These are phyloP conservation scores for Heterocephalus glaber DNA, from an alignment of 2,113 vertebrate genomes.

Conservation along the genomic window DNA sequence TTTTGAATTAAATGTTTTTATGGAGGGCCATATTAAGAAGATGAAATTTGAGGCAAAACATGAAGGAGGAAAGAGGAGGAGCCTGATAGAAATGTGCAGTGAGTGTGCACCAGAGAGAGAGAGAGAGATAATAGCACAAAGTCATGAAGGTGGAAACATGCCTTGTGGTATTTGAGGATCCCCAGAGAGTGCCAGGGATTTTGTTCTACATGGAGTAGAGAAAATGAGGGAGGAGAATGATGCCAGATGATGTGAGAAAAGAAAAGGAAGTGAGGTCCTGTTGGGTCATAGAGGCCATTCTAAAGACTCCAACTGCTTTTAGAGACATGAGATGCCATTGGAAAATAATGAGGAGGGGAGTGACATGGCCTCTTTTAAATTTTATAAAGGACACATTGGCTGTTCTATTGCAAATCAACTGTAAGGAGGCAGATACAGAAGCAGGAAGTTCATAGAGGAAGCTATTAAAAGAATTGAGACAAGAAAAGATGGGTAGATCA, in stretches of 20 bases:
- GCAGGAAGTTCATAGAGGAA: background rate
- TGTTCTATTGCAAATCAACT: background rate
- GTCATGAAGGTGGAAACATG: background rate
- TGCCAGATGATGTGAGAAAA: background rate
- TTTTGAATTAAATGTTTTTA: conserved; percentile 24
- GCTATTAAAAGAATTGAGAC: background rate
- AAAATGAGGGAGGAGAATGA: background rate
- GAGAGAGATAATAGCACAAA: background rate
- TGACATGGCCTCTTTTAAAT: background rate
- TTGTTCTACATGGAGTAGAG: background rate
- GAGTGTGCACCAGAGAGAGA: background rate
- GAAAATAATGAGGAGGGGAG: background rate
- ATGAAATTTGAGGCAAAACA: background rate
- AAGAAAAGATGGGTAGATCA: background rate
- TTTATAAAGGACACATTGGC: conserved; percentile 19
- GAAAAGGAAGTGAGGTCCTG: background rate
- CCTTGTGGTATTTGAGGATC: background rate
- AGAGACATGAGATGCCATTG: background rate
- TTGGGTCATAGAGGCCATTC: background rate
- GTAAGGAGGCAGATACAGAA: background rate
- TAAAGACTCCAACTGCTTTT: background rate
- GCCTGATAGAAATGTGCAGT: background rate
- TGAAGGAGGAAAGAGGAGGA: background rate
- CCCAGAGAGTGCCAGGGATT: background rate
- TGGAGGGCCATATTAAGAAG: background rate